phyloP scores from a whole-genome alignment of 2,797 vertebrate species.

The Notamacropus eugenii region DNA sequence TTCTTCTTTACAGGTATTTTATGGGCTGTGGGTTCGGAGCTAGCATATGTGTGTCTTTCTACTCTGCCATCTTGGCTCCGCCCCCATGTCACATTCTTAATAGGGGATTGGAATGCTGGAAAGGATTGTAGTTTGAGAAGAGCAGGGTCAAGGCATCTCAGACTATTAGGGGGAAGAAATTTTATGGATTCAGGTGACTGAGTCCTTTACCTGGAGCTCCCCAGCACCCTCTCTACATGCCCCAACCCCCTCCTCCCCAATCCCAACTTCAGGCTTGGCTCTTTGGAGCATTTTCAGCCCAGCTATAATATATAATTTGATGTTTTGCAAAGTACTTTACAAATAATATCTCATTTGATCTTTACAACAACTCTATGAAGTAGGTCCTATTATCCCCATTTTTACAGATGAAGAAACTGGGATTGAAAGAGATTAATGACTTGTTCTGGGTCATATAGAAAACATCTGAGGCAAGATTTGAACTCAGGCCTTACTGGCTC shows the following conservation, averaged over 20 bases:
- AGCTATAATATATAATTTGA: not conserved
- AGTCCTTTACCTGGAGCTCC: slow-evolving; percentile 9
- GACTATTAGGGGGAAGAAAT: not conserved
- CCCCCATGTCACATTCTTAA: too few relatives aligned
- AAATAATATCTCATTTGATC: not conserved
- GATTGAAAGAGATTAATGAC: not conserved
- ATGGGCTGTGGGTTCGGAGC: too few relatives aligned
- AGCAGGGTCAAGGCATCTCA: not conserved
- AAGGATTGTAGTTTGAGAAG: not conserved
- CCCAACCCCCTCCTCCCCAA: not conserved
- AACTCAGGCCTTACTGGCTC: not conserved
- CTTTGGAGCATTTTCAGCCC: not conserved
- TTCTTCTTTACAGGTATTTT: too few relatives aligned
- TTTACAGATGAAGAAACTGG: not conserved
- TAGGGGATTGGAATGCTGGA: not conserved
- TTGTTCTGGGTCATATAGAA: not conserved
- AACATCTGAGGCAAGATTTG: not conserved
- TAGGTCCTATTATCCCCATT: not conserved
- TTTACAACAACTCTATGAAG: not conserved
- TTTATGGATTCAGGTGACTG: not conserved
- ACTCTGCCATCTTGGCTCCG: too few relatives aligned
- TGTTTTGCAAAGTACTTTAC: not conserved
- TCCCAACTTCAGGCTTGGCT: not conserved
- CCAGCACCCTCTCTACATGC: not conserved
- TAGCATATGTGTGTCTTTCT: too few relatives aligned